Percentiles rank a stretch among this genome's conserved stretches.
Conservation (phyloP, 1,140 invertebrate genomes). For the Harpegnathos saltator region DNA sequence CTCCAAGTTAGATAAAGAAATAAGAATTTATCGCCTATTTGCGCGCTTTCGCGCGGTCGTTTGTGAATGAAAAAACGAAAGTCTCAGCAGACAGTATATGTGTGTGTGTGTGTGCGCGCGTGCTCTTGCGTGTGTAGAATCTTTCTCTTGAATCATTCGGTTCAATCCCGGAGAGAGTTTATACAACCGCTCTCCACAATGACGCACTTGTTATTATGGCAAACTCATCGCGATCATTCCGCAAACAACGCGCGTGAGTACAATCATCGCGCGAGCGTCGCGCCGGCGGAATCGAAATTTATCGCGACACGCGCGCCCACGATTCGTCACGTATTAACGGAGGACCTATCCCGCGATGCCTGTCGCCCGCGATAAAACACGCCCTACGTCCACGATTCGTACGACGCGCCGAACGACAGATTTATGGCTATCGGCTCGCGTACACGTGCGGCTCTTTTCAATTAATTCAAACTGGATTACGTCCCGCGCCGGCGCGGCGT, state of each 20-base stretch:
- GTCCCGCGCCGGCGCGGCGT: slow-evolving; percentile 1
- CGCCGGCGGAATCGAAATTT: slow-evolving; percentile 55
- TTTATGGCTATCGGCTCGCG: slow-evolving; percentile 61
- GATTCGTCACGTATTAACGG: slow-evolving; percentile 71
- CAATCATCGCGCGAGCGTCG: slow-evolving; percentile 4
- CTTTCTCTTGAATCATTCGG: too few relatives aligned
- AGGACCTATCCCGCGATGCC: slow-evolving; percentile 62
- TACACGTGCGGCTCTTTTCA: slow-evolving; percentile 50
- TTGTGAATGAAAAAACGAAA: too few relatives aligned
- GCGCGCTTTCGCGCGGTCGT: too few relatives aligned
- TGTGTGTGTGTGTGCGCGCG: too few relatives aligned
- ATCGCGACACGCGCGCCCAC: slow-evolving; percentile 56
- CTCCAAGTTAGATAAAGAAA: too few relatives aligned
- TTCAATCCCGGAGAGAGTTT: not conserved
- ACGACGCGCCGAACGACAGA: slow-evolving; percentile 51
- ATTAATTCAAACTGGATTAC: slow-evolving; percentile 55
- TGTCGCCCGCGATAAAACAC: slow-evolving; percentile 69
- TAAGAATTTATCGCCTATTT: too few relatives aligned
- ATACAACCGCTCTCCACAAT: not conserved
- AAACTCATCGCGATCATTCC: slow-evolving; percentile 6
- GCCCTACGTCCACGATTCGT: slow-evolving; percentile 55
- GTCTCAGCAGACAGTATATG: too few relatives aligned
- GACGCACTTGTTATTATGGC: not conserved
- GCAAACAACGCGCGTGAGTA: slow-evolving; percentile 20
- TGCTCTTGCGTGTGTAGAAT: too few relatives aligned